Evolutionary conservation across 1,140 invertebrate genomes (phyloP).

Genomic region (Platyscapa corneri): DNA sequence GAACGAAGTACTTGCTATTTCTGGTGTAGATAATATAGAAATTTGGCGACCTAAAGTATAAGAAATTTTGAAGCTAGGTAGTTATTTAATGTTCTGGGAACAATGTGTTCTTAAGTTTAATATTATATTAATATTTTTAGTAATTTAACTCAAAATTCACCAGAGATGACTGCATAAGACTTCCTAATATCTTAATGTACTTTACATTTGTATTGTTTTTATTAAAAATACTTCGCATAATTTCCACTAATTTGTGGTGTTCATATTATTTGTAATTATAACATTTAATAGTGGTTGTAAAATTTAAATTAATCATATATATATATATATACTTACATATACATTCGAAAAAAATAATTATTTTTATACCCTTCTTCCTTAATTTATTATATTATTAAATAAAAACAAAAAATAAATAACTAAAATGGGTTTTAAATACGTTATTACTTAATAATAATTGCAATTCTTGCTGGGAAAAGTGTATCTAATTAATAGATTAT

Average conservation of each 20-base stretch:
- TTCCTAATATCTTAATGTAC: constrained; percentile 44
- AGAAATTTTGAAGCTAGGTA: no score
- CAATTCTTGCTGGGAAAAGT: no score
- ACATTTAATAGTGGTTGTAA: constrained; percentile 33
- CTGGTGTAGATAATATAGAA: constrained; percentile 63
- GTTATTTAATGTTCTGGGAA: no score
- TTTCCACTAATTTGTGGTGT: constrained; percentile 43
- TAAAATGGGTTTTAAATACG: no score
- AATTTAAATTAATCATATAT: no score
- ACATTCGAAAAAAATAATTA: neutral
- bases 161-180: constrained; percentile 30
- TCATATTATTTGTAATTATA: constrained; percentile 44
- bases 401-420: neutral
- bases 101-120: constrained; percentile 46
- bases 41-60: constrained; percentile 65
- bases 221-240: constrained; percentile 42
- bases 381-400: neutral
- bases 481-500: no score
- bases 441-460: no score
- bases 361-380: neutral
- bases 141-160: constrained; percentile 31
- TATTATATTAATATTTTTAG: constrained; percentile 40
- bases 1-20: constrained; percentile 66
- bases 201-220: constrained; percentile 50
- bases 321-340: constrained; percentile 31